Conservation (phyloP, 1,140 invertebrate species). For the Venustaconcha ellipsiformis region DNA sequence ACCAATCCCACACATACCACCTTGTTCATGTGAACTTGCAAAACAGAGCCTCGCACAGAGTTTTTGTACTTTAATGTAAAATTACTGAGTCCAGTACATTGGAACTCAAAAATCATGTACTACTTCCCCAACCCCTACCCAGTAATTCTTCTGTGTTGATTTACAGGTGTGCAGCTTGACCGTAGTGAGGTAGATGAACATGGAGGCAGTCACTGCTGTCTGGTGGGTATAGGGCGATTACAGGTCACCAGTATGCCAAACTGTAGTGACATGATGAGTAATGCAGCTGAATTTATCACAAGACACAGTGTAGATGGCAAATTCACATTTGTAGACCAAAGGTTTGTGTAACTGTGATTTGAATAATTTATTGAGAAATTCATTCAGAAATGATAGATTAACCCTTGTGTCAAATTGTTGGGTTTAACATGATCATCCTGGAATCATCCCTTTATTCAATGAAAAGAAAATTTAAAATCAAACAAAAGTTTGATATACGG, state of each 20-base stretch:
- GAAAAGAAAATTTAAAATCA: no score
- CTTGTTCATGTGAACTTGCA: no score
- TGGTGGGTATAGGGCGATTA: constrained; percentile 97
- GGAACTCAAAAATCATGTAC: no score
- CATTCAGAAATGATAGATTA: background rate
- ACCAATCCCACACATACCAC: no score
- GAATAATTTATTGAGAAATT: background rate
- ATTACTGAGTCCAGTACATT: no score
- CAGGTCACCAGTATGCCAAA: constrained; percentile 97
- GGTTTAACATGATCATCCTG: no score
- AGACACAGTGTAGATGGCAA: constrained; percentile 95
- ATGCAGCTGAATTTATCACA: constrained; percentile 94
- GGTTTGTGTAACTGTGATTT: constrained; percentile 65
- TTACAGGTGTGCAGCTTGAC: constrained; percentile 77
- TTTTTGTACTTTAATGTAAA: no score
- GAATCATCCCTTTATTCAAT: no score
- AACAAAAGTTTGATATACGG: no score
- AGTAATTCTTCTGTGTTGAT: background rate
- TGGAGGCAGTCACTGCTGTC: constrained; percentile 87
- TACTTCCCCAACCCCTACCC: no score
- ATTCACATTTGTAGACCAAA: constrained; percentile 98
- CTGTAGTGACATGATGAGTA: constrained; percentile 87
- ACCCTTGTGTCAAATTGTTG: background rate
- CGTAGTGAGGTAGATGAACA: constrained; percentile 79
- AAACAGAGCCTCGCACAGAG: no score